phyloP scores from a whole-genome alignment of 2,797 vertebrate genomes.

The Pipistrellus pipistrellus region DNA sequence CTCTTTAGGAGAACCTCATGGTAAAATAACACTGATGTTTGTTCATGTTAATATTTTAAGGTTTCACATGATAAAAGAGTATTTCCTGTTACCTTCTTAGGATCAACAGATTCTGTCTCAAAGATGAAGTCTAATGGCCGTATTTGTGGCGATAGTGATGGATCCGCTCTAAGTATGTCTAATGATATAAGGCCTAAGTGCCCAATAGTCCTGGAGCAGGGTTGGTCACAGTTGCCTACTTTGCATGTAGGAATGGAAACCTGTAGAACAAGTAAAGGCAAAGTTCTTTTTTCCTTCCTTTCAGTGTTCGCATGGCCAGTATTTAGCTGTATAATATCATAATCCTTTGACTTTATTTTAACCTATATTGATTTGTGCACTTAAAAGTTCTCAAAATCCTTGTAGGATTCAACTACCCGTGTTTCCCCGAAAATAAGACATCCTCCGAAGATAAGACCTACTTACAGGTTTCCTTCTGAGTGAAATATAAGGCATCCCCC shows the following conservation, averaged over 20 bases:
- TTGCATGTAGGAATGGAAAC: not conserved
- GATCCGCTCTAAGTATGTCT: not conserved
- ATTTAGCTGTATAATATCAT: not conserved
- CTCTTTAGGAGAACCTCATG: not conserved
- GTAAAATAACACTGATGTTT: not conserved
- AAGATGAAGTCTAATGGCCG: not conserved
- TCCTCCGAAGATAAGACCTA: no score
- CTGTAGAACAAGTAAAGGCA: not conserved
- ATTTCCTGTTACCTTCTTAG: not conserved
- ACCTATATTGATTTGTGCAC: not conserved
- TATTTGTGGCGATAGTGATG: not conserved
- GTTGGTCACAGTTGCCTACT: not conserved
- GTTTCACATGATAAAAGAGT: not conserved
- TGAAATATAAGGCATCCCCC: no score
- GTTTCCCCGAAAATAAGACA: no score
- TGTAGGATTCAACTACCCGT: not conserved
- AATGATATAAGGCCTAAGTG: not conserved
- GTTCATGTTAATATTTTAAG: not conserved
- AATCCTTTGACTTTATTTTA: conserved; percentile 35
- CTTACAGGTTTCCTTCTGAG: no score
- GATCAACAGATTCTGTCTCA: not conserved
- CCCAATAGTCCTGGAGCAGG: not conserved
- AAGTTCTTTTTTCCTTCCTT: no score
- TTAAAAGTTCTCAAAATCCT: conserved; percentile 22
- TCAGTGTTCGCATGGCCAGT: no score